Base-by-base conservation (phyloP, 2,888 invertebrate species). In the Bursaphelenchus okinawaensis region DNA sequence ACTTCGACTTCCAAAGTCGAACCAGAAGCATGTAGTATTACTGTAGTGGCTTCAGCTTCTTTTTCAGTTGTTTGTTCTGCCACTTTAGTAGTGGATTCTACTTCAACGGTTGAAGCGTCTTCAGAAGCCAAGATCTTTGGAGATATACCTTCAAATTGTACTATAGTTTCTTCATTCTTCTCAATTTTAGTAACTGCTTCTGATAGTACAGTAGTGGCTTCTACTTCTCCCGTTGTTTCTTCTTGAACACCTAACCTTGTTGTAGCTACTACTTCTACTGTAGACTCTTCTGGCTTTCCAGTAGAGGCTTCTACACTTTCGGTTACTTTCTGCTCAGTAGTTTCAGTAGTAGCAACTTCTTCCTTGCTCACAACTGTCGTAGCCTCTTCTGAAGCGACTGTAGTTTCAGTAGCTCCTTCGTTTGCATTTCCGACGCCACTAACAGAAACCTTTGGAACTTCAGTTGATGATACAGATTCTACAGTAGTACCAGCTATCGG, bases 131-230 rank as follows among this genome's bases (percentile, higher is more conserved):
- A 12, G n/a, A 12, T 40, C n/a, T 40, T n/a, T 40, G 3, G 16
- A 3, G 12, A n/a, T 40, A n/a, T 40, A 16, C 16, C n/a, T 40
- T 12, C 16, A 12, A 40, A n/a, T 40, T 40, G 16, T 40, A n/a
- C n/a, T 16, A n/a, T 40, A 40, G 6, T 1, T 40, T n/a, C 40
- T 40, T 40, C 40, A 40, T 40, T 40, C n/a, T 40, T n/a, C 40
- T n/a, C 40, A n/a, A n/a, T n/a, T n/a, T n/a, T n/a, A n/a, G n/a
- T n/a, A n/a, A n/a, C n/a, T n/a, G n/a, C n/a, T n/a, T n/a, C n/a
- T n/a, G n/a, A n/a, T n/a, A n/a, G n/a, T n/a, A n/a, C n/a, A 69
- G 55, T 55, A 27, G 52, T 59, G 40, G 50, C 54, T 23, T 55
- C 64, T n/a, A 55, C 23, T 6, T 20, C 65, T 0, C 31, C 55